Conservation (phyloP, 2,113 vertebrate genomes). For the Phaethornis superciliosus region DNA sequence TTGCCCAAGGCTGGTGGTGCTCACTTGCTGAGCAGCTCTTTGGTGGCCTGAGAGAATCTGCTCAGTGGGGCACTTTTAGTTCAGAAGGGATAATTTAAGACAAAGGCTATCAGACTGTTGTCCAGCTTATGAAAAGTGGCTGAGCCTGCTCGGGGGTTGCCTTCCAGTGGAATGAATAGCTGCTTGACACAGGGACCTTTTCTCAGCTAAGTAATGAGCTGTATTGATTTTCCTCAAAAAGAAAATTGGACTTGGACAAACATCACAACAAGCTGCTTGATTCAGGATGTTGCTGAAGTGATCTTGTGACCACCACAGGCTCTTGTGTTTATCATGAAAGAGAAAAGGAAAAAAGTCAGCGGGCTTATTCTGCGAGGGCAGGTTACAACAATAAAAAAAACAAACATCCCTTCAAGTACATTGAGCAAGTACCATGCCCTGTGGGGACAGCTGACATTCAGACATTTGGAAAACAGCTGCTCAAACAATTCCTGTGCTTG, state of each 20-base stretch:
- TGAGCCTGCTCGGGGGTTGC: neutral
- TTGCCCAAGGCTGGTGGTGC: neutral
- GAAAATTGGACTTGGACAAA: conserved; percentile 52
- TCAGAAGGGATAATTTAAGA: conserved; percentile 27
- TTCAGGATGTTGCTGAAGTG: conserved; percentile 6
- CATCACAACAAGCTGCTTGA: neutral
- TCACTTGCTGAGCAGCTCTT: neutral
- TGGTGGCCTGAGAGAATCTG: conserved; percentile 17
- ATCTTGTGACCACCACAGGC: neutral
- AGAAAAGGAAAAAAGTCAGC: neutral
- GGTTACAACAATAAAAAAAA: neutral
- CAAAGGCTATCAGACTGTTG: neutral
- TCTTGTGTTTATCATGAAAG: neutral
- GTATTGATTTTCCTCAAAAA: conserved; percentile 59
- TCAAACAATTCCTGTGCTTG: neutral
- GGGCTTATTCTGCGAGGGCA: neutral
- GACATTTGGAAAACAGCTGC: neutral
- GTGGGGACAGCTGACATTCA: neutral
- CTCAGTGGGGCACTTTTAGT: conserved; percentile 24
- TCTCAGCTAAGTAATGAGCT: conserved; percentile 48
- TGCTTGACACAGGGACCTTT: conserved; percentile 37
- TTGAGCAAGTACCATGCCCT: neutral
- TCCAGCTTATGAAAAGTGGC: neutral
- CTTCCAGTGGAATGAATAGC: conserved; percentile 30
- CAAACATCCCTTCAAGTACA: neutral